These are phyloP conservation scores for Dyspetes luteomarginatus DNA, from an alignment of 2,888 invertebrate genomes.

Conservation along the genomic window DNA sequence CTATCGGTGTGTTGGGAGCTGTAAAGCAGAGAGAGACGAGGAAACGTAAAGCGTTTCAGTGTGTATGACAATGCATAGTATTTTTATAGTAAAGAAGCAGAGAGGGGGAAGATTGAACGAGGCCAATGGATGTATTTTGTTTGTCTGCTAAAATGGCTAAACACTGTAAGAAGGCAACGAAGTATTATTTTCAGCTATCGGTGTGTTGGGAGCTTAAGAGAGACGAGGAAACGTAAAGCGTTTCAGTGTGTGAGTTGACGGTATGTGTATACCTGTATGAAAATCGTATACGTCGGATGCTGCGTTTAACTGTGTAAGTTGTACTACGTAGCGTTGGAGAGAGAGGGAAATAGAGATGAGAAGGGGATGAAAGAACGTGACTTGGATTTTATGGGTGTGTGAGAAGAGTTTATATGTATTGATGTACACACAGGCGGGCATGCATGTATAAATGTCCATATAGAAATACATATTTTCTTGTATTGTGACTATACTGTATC, in stretches of 20 bases:
- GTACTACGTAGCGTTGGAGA: conserved; percentile 35
- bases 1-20: no score
- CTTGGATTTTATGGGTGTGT: conserved; percentile 23
- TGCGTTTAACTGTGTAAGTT: conserved; percentile 62
- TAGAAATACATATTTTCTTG: no score
- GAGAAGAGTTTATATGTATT: no score
- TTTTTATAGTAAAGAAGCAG: no score
- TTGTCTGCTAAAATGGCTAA: no score
- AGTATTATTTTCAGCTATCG: conserved; percentile 1
- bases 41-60: no score
- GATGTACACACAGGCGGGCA: neutral
- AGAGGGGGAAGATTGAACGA: no score
- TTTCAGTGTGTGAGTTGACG: conserved; percentile 3
- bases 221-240: conserved; percentile 33
- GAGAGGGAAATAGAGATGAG: neutral
- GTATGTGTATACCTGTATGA: neutral
- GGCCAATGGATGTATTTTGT: no score
- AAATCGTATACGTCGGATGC: conserved; percentile 16
- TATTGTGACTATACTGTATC: neutral
- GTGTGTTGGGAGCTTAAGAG: neutral
- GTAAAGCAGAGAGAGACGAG: no score
- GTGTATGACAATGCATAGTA: no score
- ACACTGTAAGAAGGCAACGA: neutral
- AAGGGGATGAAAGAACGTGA: conserved; percentile 18
- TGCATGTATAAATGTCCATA: neutral